Evolutionary conservation across 2,113 vertebrate species (phyloP).

Genomic region (Neolamprologus fasciatus): DNA sequence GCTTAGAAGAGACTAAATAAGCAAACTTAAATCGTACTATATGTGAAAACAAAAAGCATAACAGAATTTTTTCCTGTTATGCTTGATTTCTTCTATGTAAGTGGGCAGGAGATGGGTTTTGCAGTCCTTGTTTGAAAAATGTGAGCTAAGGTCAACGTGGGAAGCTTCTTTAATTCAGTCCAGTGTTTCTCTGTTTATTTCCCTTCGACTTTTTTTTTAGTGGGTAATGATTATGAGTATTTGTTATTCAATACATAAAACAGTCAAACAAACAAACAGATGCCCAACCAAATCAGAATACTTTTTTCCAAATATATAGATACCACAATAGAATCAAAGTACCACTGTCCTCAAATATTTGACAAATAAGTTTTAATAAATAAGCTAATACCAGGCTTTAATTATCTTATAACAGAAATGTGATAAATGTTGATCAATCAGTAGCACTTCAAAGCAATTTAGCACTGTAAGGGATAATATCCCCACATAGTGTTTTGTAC

Average conservation of each 20-base stretch:
- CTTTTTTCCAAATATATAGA: background rate
- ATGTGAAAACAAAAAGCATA: background rate
- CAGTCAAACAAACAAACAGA: background rate
- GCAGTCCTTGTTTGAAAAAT: background rate
- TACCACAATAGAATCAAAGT: background rate
- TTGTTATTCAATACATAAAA: background rate
- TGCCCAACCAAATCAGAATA: background rate
- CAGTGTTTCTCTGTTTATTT: background rate
- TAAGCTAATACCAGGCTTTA: background rate
- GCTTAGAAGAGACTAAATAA: background rate
- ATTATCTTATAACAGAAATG: background rate
- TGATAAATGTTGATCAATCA: background rate
- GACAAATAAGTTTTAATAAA: background rate
- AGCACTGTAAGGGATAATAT: background rate
- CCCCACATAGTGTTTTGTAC: background rate
- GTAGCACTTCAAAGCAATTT: background rate
- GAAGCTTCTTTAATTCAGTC: background rate
- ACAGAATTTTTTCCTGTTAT: background rate
- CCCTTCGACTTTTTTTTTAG: background rate
- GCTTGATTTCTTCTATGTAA: background rate
- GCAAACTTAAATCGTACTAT: background rate
- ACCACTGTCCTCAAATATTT: background rate
- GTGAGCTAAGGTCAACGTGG: background rate
- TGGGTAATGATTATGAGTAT: background rate
- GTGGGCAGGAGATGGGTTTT: background rate